Evolutionary conservation across 2,797 vertebrate species (phyloP), one percentile per base, ranked within the genome.

Genomic region (Leptoclinus maculatus): DNA sequence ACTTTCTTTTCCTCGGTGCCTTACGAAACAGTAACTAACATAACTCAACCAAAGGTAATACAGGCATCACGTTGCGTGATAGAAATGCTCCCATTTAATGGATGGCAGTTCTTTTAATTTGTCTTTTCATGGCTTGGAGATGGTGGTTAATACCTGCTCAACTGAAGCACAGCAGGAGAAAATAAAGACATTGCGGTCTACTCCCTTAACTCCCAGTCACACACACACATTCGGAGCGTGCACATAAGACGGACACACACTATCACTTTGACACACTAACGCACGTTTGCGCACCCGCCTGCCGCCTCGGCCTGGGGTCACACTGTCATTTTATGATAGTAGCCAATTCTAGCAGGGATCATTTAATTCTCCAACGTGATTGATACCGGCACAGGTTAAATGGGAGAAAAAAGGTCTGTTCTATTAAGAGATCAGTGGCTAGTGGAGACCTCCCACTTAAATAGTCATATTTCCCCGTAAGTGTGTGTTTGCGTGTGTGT

Each of bases 371-470:
- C 94, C 95, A 94, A 95, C 94, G 95, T 97, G 97, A 99, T 97
- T 97, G 97, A 99, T 98, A 96, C 95, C 88, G 84, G 93, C 74
- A 90, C 93, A 95, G 94, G 95, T 97, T 97, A 97, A 97, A 98
- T 97, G 95, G 96, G 96, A 96, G 95, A 9, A 96, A 97, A 85
- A 96, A 87, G 95, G 95, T 96, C 95, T 92, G 95, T 98, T 97
- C 97, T 97, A 98, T 98, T 98, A 99, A 96, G 97, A 95, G 95
- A 96, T 96, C 96, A 96, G 96, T 96, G 96, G 95, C 82, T 92
- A 96, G 96, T 97, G 97, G 96, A 97, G 96, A 97, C 97, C 98
- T 98, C 98, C 97, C 97, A 97, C 97, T 97, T 97, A 96, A 97
- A 96, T 96, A 97, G 95, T 96, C 95, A 88, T 87, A 89, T 87